Conservation (phyloP, 2,113 vertebrate species). For the Microcebus ravelobensis region DNA sequence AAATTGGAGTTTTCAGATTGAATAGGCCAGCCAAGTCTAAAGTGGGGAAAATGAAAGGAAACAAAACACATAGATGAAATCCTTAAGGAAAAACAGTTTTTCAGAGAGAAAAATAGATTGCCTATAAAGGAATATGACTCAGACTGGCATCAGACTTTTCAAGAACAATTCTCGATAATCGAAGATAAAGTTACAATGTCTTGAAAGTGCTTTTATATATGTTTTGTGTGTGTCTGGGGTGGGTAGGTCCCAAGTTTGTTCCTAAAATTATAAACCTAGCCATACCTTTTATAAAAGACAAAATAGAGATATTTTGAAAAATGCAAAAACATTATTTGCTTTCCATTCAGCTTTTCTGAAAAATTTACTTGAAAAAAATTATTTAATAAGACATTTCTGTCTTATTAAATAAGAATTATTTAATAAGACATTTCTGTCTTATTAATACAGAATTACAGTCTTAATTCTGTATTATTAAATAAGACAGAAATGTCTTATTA, state of each 20-base stretch:
- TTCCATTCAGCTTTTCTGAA: slow-evolving; percentile 26
- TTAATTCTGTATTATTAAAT: too few species aligned
- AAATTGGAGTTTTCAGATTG: not conserved
- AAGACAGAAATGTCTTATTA: not conserved
- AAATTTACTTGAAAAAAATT: not conserved
- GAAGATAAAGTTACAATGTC: not conserved
- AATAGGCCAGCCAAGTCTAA: not conserved
- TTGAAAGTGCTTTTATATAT: not conserved
- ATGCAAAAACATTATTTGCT: not conserved
- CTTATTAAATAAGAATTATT: too few species aligned
- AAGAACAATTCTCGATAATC: not conserved
- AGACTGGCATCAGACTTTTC: not conserved
- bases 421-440: too few species aligned
- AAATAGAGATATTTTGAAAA: not conserved
- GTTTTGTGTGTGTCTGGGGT: not conserved
- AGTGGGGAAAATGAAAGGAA: not conserved
- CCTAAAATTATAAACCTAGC: not conserved
- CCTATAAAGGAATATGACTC: not conserved
- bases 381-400: too few species aligned
- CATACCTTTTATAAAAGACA: not conserved
- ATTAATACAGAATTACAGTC: too few species aligned
- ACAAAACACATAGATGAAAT: not conserved
- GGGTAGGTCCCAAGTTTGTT: not conserved
- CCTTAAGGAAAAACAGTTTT: not conserved
- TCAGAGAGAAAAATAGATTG: not conserved